Evolutionary conservation across 2,888 invertebrate species (phyloP), one percentile per base, ranked within the genome.

Genomic region (Tenthredo livida): DNA sequence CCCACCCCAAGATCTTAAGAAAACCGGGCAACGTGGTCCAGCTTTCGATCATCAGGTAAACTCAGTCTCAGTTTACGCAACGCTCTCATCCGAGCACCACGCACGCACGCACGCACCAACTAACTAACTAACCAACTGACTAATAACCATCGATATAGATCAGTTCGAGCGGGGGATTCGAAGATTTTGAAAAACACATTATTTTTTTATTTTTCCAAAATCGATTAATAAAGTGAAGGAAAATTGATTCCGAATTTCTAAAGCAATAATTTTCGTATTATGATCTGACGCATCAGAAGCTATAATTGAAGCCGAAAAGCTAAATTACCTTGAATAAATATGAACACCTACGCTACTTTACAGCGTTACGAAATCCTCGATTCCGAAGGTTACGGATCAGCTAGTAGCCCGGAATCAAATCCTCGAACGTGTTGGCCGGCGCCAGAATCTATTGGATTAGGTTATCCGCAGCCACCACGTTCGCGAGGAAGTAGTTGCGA

Each of bases 21-120:
- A 91, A 91, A 91, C 90, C 89, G 89, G 89, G 89, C 92, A 91
- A 92, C 92, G 88, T 92, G 92, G 92, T 92, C 92, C 92, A 92
- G 92, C 91, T 92, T 90, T 91, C 92, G 92, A 92, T 92, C 88
- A 88, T 86, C 89, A 82, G 87, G 87, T 87, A 86, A 88, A 91
- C 90, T 90, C 90, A 88, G 89, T 90, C 91, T 90, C 91, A 92
- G 92, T 92, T 90, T 90, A 90, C 90, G 90, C 90, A 91, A 91
- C 90, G 91, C 92, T 90, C 89, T 89, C 90, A 89, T 90, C 88
- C 90, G 90, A 87, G 90, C 89, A 89, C 88, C 89, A 90, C 86
- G 88, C 87, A 88, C 88, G 86, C 33, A 37, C 21, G 33, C 33
- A 33, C 33, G 33, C 33, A 33, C 33, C 3, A 2, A 33, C 80